Evolutionary conservation across 2,888 invertebrate species (phyloP), one percentile per base, ranked within the genome.

Genomic region (Orthosia incerta): DNA sequence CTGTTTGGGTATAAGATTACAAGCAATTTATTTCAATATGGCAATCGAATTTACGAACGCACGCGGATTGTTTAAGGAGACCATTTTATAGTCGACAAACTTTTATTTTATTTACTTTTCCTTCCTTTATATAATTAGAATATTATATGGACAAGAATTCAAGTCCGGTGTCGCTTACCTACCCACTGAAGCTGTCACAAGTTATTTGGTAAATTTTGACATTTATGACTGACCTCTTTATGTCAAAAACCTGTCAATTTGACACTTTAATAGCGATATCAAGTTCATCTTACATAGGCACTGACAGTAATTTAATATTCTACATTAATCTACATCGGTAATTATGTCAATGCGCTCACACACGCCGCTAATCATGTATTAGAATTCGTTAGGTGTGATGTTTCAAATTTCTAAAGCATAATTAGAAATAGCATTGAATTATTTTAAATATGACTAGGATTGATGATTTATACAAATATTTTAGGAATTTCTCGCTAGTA

Each of bases 1-100:
- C 90, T 95, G 96, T 96, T 96, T 96, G 94, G 95, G 93, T 95
- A 95, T 96, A 95, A 94, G 94, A 96, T 96, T 96, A 96, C 96
- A 95, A 94, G 95, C 95, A 94, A 95, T 95, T 95, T 95, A 95
- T 95, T 95, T 94, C 93, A 94, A 93, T 95, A 94, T 93, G 93
- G 93, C 95, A 94, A 94, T 94, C 92, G 92, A 94, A 95, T 95
- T 94, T 94, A 94, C 91, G 93, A 91, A 94, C 91, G 91, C 90
- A 89, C 88, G 90, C 87, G 84, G 84, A 88, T 92, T 91, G 90
- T 92, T 91, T 89, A 91, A 91, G 89, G 82, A 89, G 89, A 87
- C 84, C 91, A 91, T 92, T 93, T 93, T 92, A 91, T 92, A 90
- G 89, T 87, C 85, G 81, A 85, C 84, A 80, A 86, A 90, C 83